Conservation (phyloP, 2,888 invertebrate species). For the Mylabris sibirica region DNA sequence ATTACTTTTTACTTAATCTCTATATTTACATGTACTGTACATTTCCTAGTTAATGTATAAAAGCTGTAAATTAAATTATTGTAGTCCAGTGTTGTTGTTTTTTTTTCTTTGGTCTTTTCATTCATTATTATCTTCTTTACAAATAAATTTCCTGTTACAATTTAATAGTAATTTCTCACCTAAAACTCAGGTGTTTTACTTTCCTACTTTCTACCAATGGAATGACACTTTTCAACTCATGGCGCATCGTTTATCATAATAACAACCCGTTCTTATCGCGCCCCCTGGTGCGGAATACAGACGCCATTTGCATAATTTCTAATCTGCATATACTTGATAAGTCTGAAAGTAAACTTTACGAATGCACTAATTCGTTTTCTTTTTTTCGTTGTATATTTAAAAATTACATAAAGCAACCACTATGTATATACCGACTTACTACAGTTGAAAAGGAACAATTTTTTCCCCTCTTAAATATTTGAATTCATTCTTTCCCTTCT, state of each 20-base stretch:
- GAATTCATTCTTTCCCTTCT: slow-evolving; percentile 24
- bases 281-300: slow-evolving; percentile 47
- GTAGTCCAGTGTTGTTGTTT: not conserved
- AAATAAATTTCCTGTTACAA: slow-evolving; percentile 5
- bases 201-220: slow-evolving; percentile 34
- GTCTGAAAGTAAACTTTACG: slow-evolving; percentile 48
- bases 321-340: slow-evolving; percentile 55
- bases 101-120: not conserved
- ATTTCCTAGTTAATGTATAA: slow-evolving; percentile 2
- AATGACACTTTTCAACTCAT: slow-evolving; percentile 45
- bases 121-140: not conserved
- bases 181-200: slow-evolving; percentile 17
- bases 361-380: slow-evolving; percentile 53
- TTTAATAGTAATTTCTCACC: not conserved
- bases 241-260: slow-evolving; percentile 50
- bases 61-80: slow-evolving; percentile 11
- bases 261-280: slow-evolving; percentile 43
- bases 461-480: not conserved
- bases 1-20: slow-evolving; percentile 14
- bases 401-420: slow-evolving; percentile 31
- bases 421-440: too few relatives aligned
- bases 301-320: slow-evolving; percentile 56
- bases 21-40: slow-evolving; percentile 8
- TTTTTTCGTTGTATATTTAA: slow-evolving; percentile 35
- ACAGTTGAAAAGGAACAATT: not conserved